Percentiles rank a stretch among this genome's conserved stretches.
phyloP scores from a whole-genome alignment of 2,113 vertebrate genomes.

The Melanerpes aurifrons region DNA sequence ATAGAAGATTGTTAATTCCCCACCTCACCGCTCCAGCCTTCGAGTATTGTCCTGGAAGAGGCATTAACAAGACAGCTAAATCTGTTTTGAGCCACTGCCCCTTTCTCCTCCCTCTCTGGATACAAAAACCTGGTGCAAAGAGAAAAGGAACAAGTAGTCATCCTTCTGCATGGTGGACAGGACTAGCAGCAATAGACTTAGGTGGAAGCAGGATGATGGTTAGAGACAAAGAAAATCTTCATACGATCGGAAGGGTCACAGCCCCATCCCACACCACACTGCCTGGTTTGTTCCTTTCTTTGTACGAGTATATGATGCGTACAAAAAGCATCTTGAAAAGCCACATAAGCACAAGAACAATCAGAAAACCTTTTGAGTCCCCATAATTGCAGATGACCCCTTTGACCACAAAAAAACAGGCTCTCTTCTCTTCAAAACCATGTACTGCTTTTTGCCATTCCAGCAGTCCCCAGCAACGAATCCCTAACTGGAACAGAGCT shows the following conservation, averaged over 20 bases:
- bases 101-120: too few species aligned
- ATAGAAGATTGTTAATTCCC: background rate
- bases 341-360: background rate
- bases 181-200: background rate
- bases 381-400: background rate
- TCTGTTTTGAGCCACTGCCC: too few species aligned
- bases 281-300: background rate
- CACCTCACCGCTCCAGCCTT: background rate
- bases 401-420: background rate
- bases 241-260: background rate
- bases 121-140: background rate
- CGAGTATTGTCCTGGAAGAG: too few species aligned
- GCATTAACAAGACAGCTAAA: too few species aligned
- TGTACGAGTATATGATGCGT: background rate
- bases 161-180: background rate
- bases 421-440: background rate
- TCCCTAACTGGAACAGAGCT: background rate
- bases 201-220: background rate
- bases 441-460: background rate
- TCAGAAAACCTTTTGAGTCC: background rate
- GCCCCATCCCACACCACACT: background rate
- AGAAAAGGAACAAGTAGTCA: background rate
- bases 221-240: background rate
- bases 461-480: background rate
- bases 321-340: background rate